phyloP scores from a whole-genome alignment of 2,888 invertebrate species.

The Nomada fucata region DNA sequence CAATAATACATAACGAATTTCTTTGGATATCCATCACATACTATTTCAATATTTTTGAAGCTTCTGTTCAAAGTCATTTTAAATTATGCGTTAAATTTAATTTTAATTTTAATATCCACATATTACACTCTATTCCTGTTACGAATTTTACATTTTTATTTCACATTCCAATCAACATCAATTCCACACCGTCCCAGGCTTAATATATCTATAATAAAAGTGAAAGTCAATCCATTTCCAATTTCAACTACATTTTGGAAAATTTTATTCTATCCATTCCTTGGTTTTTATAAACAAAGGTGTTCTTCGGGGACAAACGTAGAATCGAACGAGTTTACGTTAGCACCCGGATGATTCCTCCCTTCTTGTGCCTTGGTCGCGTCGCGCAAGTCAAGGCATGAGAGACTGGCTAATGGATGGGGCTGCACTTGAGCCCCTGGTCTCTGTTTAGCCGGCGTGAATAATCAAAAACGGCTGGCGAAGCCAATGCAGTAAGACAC shows the following conservation, averaged over 20 bases:
- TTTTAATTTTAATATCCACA: too few species aligned
- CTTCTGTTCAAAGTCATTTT: too few species aligned
- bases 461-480: conserved; percentile 54
- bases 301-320: neutral
- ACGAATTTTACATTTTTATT: too few species aligned
- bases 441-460: conserved; percentile 27
- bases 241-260: neutral
- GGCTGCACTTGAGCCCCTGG: conserved; percentile 14
- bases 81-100: too few species aligned
- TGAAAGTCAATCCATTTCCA: neutral
- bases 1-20: too few species aligned
- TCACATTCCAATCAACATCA: too few species aligned
- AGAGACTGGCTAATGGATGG: conserved; percentile 8
- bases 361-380: neutral
- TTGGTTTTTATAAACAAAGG: neutral
- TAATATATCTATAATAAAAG: neutral
- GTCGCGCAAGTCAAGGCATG: neutral
- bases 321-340: neutral
- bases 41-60: too few species aligned
- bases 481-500: conserved; percentile 37
- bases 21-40: too few species aligned
- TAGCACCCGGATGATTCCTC: neutral
- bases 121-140: too few species aligned
- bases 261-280: neutral
- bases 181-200: too few species aligned